Evolutionary conservation across 2,797 vertebrate genomes (phyloP), one percentile per base, ranked within the genome.

Genomic region (Sebastes elongatus): DNA sequence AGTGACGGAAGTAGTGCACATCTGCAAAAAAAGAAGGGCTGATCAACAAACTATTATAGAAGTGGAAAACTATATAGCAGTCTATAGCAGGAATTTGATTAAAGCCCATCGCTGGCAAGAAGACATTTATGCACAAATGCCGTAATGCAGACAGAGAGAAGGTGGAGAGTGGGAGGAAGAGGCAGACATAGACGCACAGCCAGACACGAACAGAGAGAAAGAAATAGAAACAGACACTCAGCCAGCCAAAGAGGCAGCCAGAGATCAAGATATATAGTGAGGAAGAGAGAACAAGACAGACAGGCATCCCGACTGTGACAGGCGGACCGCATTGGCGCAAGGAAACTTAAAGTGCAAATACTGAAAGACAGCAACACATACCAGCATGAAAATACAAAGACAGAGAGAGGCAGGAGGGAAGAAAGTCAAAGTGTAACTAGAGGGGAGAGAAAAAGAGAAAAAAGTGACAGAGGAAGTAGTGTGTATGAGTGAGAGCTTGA

Each of bases 371-470:
- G 76, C 68, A 53, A 68, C 62, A 55, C 74, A 82, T 55, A 81
- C 9, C 82, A 75, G 83, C 76, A 68, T 71, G 76, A 79, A 38
- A 65, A 60, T 65, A 69, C 20, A 49, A 49, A 79, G 25, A 64
- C 60, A n/a, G 74, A 66, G 64, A 62, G 70, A 79, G 35, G 61
- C 66, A 60, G 42, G 27, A 63, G 20, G 76, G 25, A 71, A 65
- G 20, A 65, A 65, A 91, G 87, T 83, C 78, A 86, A 86, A 88
- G 87, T 84, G 55, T 82, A 82, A 90, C 74, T 85, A 56, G 80
- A 86, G 69, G 79, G 81, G 66, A 83, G 73, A 77, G 81, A 57
- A 59, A 67, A 76, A 76, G 63, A 71, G 68, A 74, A 74, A 67
- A 67, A 88, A 82, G 81, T 71, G 80, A 84, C 75, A 89, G 85